Evolutionary conservation across 2,888 invertebrate genomes (phyloP).

Genomic region (Vesta saturnalis): DNA sequence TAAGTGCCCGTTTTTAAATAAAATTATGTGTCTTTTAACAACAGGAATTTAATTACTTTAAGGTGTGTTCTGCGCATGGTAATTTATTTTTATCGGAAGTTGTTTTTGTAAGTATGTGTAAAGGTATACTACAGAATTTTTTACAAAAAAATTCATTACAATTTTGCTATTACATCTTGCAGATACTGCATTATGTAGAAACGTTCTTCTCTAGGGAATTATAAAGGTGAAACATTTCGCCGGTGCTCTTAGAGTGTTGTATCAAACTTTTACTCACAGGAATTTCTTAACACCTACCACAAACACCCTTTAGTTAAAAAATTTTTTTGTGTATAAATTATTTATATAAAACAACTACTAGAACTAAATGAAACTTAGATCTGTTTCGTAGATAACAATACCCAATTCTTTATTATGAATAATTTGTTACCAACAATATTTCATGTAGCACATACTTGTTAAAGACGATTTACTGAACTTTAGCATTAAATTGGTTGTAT

Average conservation of each 20-base stretch:
- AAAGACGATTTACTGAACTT: not conserved
- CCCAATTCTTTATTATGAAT: no score
- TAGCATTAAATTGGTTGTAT: not conserved
- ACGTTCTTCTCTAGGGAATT: not conserved
- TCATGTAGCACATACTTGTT: not conserved
- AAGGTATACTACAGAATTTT: slow-evolving; percentile 18
- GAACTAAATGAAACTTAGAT: slow-evolving; percentile 24
- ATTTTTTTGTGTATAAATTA: slow-evolving; percentile 37
- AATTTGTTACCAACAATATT: no score
- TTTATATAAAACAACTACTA: slow-evolving; percentile 33
- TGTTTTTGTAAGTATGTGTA: slow-evolving; percentile 38
- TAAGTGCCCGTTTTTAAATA: slow-evolving; percentile 33
- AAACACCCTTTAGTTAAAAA: slow-evolving; percentile 23
- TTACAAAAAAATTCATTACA: not conserved
- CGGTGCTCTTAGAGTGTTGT: slow-evolving; percentile 1
- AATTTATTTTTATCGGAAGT: slow-evolving; percentile 44
- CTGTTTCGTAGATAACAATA: no score
- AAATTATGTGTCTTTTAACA: slow-evolving; percentile 42
- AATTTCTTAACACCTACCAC: not conserved
- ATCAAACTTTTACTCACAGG: slow-evolving; percentile 1
- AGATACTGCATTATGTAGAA: not conserved
- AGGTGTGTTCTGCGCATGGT: slow-evolving; percentile 56
- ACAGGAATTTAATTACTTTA: slow-evolving; percentile 53
- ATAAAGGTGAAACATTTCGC: not conserved
- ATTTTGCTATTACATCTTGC: not conserved